phyloP scores from a whole-genome alignment of 2,888 invertebrate genomes.

The Sisyra terminalis region DNA sequence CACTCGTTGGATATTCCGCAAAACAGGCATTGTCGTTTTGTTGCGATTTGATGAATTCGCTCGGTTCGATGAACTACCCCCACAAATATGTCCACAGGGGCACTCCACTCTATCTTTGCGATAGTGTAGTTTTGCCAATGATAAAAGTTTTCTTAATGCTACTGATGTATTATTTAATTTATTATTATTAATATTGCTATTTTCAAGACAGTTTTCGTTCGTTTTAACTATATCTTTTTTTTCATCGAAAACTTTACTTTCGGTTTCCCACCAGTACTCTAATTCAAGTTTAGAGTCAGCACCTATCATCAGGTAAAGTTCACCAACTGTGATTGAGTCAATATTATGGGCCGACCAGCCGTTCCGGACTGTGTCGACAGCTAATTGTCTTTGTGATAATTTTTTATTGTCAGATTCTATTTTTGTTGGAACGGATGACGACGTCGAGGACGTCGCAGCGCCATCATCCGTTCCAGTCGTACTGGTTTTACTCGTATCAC shows the following conservation, averaged over 20 bases:
- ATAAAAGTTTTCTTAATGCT: slow-evolving; percentile 35
- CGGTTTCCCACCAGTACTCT: slow-evolving; percentile 63
- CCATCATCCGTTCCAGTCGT: slow-evolving; percentile 25
- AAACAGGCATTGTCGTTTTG: slow-evolving; percentile 1
- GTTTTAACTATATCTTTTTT: slow-evolving; percentile 8
- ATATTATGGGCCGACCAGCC: slow-evolving; percentile 71
- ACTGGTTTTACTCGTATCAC: slow-evolving; percentile 41
- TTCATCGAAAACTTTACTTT: slow-evolving; percentile 12
- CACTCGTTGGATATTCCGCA: slow-evolving; percentile 8
- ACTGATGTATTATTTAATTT: slow-evolving; percentile 15
- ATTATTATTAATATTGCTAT: slow-evolving; percentile 1
- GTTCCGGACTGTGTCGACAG: slow-evolving; percentile 24
- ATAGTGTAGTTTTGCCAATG: slow-evolving; percentile 32
- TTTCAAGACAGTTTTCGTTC: slow-evolving; percentile 10
- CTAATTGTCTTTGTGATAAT: slow-evolving; percentile 1
- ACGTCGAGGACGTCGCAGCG: too few relatives aligned
- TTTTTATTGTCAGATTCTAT: slow-evolving; percentile 10
- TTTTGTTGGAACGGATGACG: slow-evolving; percentile 6
- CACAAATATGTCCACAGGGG: slow-evolving; percentile 39
- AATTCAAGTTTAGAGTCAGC: slow-evolving; percentile 54
- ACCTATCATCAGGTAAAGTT: slow-evolving; percentile 77
- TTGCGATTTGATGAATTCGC: slow-evolving; percentile 1
- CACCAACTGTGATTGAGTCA: slow-evolving; percentile 71
- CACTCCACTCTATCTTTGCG: slow-evolving; percentile 28
- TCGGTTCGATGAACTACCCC: slow-evolving; percentile 14